These are phyloP conservation scores for Tenrec ecaudatus DNA, from an alignment of 2,113 vertebrate genomes.

Conservation along the genomic window DNA sequence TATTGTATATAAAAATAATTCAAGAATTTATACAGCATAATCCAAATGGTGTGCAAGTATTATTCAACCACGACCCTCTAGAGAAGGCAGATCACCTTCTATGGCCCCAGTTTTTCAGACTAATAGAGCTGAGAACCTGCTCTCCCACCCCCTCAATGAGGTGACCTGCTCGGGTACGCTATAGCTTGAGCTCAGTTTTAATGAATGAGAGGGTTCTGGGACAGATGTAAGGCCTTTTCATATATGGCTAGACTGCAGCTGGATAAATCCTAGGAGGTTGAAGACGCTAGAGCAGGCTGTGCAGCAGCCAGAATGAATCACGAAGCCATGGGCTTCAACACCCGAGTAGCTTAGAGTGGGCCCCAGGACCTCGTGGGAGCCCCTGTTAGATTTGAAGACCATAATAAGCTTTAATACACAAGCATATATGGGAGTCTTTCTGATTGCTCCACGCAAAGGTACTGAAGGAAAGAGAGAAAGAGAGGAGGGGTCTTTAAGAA, in stretches of 20 bases:
- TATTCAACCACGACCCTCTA: background rate
- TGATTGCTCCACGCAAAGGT: background rate
- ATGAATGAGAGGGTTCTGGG: constrained; percentile 3
- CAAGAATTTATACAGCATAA: background rate
- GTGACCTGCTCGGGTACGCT: background rate
- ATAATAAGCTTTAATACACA: background rate
- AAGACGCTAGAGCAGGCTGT: background rate
- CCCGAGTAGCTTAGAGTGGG: background rate
- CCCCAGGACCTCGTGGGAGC: background rate
- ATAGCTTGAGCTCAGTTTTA: constrained; percentile 22
- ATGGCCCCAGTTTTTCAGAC: constrained; percentile 27
- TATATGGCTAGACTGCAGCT: background rate
- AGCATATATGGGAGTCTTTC: background rate
- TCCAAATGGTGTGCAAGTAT: constrained; percentile 6
- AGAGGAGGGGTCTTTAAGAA: background rate
- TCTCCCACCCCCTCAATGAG: background rate
- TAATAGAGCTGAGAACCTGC: constrained; percentile 1
- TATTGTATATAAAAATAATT: too few species aligned
- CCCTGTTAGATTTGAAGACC: background rate
- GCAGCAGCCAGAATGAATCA: constrained; percentile 9
- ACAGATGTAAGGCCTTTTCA: constrained; percentile 12
- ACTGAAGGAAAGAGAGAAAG: background rate
- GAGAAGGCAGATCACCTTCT: background rate
- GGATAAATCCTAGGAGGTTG: background rate
- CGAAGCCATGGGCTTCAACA: background rate